Evolutionary conservation across 2,113 vertebrate genomes (phyloP).

Genomic region (Pantherophis guttatus): DNA sequence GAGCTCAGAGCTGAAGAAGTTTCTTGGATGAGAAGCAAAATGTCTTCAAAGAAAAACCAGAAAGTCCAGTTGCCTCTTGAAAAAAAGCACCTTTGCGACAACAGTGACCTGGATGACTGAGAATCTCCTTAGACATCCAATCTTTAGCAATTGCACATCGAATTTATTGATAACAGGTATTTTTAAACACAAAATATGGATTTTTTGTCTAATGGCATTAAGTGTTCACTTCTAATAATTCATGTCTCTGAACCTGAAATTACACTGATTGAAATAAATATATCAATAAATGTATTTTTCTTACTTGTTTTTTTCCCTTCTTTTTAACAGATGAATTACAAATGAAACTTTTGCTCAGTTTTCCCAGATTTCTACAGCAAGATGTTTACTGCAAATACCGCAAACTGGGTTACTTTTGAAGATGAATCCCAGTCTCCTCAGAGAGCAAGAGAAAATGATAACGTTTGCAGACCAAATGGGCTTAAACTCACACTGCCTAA

Average conservation of each 20-base stretch:
- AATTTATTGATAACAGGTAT: background rate
- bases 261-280: background rate
- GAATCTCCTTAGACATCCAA: background rate
- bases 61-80: too few species aligned
- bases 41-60: too few species aligned
- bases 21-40: too few species aligned
- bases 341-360: background rate
- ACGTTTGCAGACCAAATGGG: slow-evolving; percentile 83
- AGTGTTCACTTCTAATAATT: background rate
- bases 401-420: slow-evolving; percentile 96
- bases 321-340: slow-evolving; percentile 50
- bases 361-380: slow-evolving; percentile 30
- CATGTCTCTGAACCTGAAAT: background rate
- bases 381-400: slow-evolving; percentile 91
- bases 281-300: background rate
- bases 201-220: background rate
- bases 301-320: slow-evolving; percentile 9
- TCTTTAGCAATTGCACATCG: background rate
- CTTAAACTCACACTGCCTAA: slow-evolving; percentile 82
- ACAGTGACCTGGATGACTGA: too few species aligned
- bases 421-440: slow-evolving; percentile 83
- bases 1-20: too few species aligned
- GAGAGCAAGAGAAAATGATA: slow-evolving; percentile 69
- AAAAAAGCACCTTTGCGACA: too few species aligned
- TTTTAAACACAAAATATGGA: background rate